Evolutionary conservation across 2,797 vertebrate genomes (phyloP), one percentile per base, ranked within the genome.

Genomic region (Uromys caudimaculatus): DNA sequence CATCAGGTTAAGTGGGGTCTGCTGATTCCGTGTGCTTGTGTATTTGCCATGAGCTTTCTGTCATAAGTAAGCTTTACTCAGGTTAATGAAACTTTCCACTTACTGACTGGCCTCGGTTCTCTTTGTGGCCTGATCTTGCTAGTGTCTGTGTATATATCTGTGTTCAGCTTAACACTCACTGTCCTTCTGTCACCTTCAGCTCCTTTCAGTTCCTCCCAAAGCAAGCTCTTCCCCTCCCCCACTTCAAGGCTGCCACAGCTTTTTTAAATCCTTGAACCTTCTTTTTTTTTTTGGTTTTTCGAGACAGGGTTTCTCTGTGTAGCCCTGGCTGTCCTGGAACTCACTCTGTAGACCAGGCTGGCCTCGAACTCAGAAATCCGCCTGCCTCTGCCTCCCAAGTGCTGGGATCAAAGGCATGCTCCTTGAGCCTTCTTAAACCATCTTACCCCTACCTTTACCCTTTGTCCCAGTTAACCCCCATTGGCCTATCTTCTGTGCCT

Each of bases 121-220:
- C 79, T 93, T 35, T 21, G n/a, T 41, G 32, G 67, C 69, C 35
- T 29, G 35, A 52, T 19, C 38, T 62, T 21, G 19, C 7, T 69
- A 50, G 56, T 8, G 85, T 92, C 75, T 89, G 38, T 60, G 92
- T 78, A 86, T 92, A 32, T 21, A 76, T 64, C 91, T 85, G 24
- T 29, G 24, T 56, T 83, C 47, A 7, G 62, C 7, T 17, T 87
- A 90, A 3, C 35, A 41, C 44, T 81, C 23, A 17, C 73, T 85
- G 78, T 83, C 75, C 50, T 83, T 62, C 6, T 44, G 47, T 82
- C 32, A 60, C 86, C 64, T 60, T 10, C 64, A 84, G 71, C 12
- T 50, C 84, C 84, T 24, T 84, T 91, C 60, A 67, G 75, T 32
- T 91, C 50, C 78, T 71, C 69, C 60, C 73, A 23, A 16, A 75